Percentiles rank a stretch among this genome's conserved stretches.
These are phyloP conservation scores for Ptycholaimellus sp. DNA, from an alignment of 2,888 invertebrate species.

Conservation along the genomic window DNA sequence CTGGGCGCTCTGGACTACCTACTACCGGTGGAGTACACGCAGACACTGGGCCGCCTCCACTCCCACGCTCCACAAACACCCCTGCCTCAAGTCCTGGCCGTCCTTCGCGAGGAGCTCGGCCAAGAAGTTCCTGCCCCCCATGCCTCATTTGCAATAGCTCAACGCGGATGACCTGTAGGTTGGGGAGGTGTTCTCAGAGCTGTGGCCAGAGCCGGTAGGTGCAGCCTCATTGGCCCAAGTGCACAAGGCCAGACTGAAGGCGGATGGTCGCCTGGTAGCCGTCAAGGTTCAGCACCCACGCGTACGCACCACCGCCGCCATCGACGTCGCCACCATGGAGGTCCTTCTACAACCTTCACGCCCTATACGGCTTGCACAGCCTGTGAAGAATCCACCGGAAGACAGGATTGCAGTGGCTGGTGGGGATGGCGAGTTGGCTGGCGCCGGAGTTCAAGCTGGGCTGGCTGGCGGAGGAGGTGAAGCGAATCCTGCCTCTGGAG, in stretches of 20 bases:
- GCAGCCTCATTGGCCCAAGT: slow-evolving; percentile 63
- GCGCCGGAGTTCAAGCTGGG: slow-evolving; percentile 88
- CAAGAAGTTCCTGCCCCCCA: too few relatives aligned
- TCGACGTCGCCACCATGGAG: slow-evolving; percentile 92
- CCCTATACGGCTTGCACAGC: too few relatives aligned
- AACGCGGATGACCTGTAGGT: slow-evolving; percentile 34
- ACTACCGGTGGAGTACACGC: slow-evolving; percentile 70
- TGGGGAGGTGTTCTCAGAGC: slow-evolving; percentile 51
- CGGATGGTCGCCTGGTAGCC: slow-evolving; percentile 44
- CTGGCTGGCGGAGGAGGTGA: slow-evolving; percentile 86
- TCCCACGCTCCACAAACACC: slow-evolving; percentile 68
- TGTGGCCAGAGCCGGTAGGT: slow-evolving; percentile 64
- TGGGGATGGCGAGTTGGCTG: slow-evolving; percentile 51
- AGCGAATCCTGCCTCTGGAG: slow-evolving; percentile 66
- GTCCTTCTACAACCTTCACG: too few relatives aligned
- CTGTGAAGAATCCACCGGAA: neutral
- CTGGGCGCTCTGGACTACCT: slow-evolving; percentile 81
- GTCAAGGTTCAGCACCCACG: slow-evolving; percentile 86
- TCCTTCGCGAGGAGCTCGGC: slow-evolving; percentile 67
- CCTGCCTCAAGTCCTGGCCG: slow-evolving; percentile 53
- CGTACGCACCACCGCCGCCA: slow-evolving; percentile 58
- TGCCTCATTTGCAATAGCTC: slow-evolving; percentile 30
- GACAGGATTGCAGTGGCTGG: slow-evolving; percentile 34
- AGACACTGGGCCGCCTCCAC: slow-evolving; percentile 67
- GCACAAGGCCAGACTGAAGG: slow-evolving; percentile 38